Conservation (phyloP, 2,113 vertebrate genomes). For the Rhinoderma darwinii region DNA sequence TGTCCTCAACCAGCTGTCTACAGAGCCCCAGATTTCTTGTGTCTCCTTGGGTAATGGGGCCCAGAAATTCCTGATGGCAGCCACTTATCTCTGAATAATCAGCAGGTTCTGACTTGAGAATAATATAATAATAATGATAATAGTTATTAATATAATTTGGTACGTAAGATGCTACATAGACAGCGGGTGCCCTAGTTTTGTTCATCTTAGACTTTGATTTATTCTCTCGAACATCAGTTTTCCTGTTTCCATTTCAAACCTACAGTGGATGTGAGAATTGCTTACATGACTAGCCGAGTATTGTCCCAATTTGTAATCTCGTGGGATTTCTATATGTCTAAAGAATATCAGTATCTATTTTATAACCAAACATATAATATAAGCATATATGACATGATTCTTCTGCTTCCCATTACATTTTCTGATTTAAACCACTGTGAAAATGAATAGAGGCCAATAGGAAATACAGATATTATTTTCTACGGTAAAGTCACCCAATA, state of each 20-base stretch:
- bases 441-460: not conserved
- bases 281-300: not conserved
- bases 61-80: no score
- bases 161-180: not conserved
- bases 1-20: no score
- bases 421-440: not conserved
- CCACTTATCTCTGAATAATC: no score
- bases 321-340: slow-evolving; percentile 1
- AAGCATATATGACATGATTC: not conserved
- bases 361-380: not conserved
- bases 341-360: not conserved
- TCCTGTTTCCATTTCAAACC: not conserved
- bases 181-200: not conserved
- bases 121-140: no score
- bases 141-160: not conserved
- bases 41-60: no score
- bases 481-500: not conserved
- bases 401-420: not conserved
- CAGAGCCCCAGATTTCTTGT: no score
- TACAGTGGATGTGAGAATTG: not conserved
- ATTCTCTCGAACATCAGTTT: not conserved
- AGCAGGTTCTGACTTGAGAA: no score
- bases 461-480: not conserved
- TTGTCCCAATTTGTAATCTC: slow-evolving; percentile 26
- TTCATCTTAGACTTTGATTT: not conserved